Evolutionary conservation across 1,140 invertebrate species (phyloP).

Genomic region (Apis dorsata): DNA sequence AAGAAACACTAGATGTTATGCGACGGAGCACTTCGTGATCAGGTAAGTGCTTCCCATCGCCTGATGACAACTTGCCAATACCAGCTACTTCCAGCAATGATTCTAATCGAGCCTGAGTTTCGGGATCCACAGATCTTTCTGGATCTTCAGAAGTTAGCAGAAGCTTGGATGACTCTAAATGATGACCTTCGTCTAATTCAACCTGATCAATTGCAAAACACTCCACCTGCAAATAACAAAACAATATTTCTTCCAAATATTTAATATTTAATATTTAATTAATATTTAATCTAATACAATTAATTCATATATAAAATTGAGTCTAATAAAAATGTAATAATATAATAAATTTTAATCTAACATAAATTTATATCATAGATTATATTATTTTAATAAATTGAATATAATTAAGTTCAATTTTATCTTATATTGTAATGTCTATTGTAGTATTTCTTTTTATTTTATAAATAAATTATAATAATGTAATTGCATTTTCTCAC

Average conservation of each 20-base stretch:
- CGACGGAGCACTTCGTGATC: conserved; percentile 91
- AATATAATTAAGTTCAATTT: background rate
- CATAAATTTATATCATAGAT: background rate
- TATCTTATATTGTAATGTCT: background rate
- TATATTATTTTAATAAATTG: background rate
- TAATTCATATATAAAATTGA: background rate
- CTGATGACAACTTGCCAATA: conserved; percentile 85
- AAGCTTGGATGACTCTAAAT: conserved; percentile 89
- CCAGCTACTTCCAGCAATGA: conserved; percentile 94
- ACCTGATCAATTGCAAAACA: conserved; percentile 85
- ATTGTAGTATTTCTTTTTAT: background rate
- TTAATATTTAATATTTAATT: background rate
- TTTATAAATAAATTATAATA: background rate
- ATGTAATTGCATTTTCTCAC: background rate
- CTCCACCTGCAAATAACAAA: conserved; percentile 81
- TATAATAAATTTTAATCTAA: background rate
- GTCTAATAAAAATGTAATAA: background rate
- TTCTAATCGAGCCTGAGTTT: conserved; percentile 93
- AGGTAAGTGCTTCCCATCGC: conserved; percentile 89
- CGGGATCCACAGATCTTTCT: conserved; percentile 91
- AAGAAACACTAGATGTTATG: conserved; percentile 93
- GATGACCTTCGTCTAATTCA: conserved; percentile 85
- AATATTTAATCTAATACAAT: background rate
- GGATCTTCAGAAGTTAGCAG: conserved; percentile 87
- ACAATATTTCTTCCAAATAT: background rate